These are phyloP conservation scores for Cephus pygmeus DNA, from an alignment of 2,888 invertebrate species.

Conservation along the genomic window DNA sequence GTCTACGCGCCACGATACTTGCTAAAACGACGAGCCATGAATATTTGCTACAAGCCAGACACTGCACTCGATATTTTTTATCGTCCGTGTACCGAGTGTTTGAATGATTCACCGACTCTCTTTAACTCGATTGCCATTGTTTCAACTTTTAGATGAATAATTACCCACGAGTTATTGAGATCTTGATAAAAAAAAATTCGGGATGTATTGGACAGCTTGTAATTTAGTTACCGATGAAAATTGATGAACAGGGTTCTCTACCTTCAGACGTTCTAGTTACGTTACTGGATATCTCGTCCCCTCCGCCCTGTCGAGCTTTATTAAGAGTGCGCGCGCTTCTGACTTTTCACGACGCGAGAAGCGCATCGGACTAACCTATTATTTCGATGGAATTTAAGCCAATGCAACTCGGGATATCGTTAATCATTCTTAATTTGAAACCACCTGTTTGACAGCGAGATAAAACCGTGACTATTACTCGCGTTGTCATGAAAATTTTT, in stretches of 20 bases:
- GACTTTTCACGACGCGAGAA: constrained; percentile 22
- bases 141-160: neutral
- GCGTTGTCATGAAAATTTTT: neutral
- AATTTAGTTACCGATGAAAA: neutral
- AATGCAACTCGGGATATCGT: constrained; percentile 10
- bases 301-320: constrained; percentile 10
- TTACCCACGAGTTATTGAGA: neutral
- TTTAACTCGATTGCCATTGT: neutral
- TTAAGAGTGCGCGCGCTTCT: constrained; percentile 27
- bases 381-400: constrained; percentile 16
- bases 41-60: neutral
- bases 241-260: neutral
- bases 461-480: neutral
- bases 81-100: neutral
- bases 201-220: neutral
- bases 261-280: neutral
- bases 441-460: constrained; percentile 12
- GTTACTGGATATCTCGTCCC: neutral
- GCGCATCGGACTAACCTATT: constrained; percentile 21
- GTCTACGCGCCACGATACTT: neutral
- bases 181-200: neutral
- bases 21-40: neutral
- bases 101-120: neutral
- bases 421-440: constrained; percentile 19
- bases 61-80: neutral